Evolutionary conservation across 2,113 vertebrate genomes (phyloP).

Genomic region (Probosciger aterrimus): DNA sequence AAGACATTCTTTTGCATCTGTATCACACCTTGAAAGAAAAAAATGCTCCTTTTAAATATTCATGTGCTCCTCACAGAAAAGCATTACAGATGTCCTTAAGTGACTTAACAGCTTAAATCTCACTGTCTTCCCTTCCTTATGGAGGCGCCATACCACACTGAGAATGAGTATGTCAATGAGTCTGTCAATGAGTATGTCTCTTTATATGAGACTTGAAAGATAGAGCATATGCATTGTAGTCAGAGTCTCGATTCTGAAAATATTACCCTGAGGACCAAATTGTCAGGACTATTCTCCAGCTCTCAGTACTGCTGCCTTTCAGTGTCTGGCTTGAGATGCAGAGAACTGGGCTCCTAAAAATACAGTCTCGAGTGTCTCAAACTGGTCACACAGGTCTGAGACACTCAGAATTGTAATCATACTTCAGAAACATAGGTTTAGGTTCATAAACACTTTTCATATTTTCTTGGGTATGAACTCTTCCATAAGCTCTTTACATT

Average conservation of each 20-base stretch:
- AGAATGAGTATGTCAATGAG: neutral
- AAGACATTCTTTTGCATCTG: slow-evolving; percentile 64
- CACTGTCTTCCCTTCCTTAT: neutral
- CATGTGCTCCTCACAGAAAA: neutral
- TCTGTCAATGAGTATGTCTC: neutral
- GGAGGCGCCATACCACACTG: neutral
- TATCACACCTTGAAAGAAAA: slow-evolving; percentile 72
- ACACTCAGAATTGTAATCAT: neutral
- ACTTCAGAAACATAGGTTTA: neutral
- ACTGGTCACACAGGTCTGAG: neutral
- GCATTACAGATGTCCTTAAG: slow-evolving; percentile 22
- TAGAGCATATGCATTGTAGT: neutral
- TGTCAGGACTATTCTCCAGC: neutral
- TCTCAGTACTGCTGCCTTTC: neutral
- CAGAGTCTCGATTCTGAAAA: neutral
- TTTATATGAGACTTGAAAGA: neutral
- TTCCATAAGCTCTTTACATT: neutral
- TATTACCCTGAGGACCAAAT: neutral
- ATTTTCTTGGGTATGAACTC: neutral
- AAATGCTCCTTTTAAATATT: slow-evolving; percentile 36
- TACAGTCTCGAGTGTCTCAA: neutral
- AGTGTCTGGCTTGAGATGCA: neutral
- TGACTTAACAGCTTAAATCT: slow-evolving; percentile 40
- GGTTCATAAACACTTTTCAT: neutral
- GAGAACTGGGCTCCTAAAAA: neutral